These are phyloP conservation scores for Emydoidea blandingii DNA, from an alignment of 2,797 vertebrate species.

Conservation along the genomic window DNA sequence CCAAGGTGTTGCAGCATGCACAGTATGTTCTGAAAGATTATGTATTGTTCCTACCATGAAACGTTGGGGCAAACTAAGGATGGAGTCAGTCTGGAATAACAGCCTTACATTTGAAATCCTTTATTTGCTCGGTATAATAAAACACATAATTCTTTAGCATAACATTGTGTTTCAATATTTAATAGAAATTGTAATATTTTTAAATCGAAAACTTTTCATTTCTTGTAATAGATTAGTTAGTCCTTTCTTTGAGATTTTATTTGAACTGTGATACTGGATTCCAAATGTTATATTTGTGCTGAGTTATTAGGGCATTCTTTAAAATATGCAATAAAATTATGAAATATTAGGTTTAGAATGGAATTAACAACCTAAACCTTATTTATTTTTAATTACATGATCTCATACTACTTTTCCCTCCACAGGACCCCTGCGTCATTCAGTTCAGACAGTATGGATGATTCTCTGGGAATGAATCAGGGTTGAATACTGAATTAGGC, in stretches of 20 bases:
- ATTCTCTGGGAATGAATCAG: constrained; percentile 24
- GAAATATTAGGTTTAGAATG: neutral
- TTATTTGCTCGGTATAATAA: neutral
- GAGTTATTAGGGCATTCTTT: neutral
- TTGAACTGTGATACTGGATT: neutral
- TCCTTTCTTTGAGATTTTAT: neutral
- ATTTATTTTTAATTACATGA: constrained; percentile 15
- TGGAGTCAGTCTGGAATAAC: neutral
- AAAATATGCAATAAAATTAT: neutral
- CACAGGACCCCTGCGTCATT: neutral
- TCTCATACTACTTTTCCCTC: neutral
- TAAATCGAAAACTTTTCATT: neutral
- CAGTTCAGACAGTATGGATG: neutral
- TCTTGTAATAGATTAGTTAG: neutral
- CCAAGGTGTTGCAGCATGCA: neutral
- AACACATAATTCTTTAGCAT: neutral
- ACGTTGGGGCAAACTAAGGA: constrained; percentile 19
- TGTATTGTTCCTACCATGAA: neutral
- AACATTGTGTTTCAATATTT: neutral
- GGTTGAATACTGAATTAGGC: constrained; percentile 3
- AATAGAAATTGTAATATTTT: neutral
- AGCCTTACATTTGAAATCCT: neutral
- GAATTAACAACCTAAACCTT: constrained; percentile 25
- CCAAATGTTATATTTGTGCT: neutral
- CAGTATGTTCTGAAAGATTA: constrained; percentile 1